Evolutionary conservation across 2,113 vertebrate genomes (phyloP), one percentile per base, ranked within the genome.

Genomic region (Antechinus flavipes): DNA sequence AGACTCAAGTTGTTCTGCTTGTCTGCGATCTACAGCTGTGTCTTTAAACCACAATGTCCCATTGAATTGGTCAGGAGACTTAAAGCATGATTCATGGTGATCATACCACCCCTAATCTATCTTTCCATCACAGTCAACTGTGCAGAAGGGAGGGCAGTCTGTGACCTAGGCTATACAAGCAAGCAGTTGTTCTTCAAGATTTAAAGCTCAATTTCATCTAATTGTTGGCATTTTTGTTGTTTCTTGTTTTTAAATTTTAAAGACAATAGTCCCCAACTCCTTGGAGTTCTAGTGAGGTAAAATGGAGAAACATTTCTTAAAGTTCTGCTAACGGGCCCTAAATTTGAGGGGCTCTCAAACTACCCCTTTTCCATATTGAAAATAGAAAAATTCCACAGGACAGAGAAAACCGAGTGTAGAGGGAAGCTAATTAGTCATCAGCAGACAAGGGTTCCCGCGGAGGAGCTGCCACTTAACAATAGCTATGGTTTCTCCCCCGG

Each of bases 71-170:
- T 94, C 93, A 90, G 94, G 35, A 92, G 55, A 30, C 92, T 76
- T 93, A 90, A 92, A 84, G 50, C 5, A 0, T 58, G 92, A 95
- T 68, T 95, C 95, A 96, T 2, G 30, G 46, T 58, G 68, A 23
- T 76, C 61, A 76, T 42, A n/a, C n/a, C 26, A 68, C 42, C 49
- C 90, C 91, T 92, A 93, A 94, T 94, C 93, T 68, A 8, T 68
- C 35, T 35, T 95, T 93, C 68, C 55, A 93, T 91, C 94, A 91
- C 92, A 91, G 58, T n/a, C n/a, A 54, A 30, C 46, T 58, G 68
- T 47, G 53, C 35, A 22, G 68, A 42, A 23, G 6, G 68, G 68
- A 42, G n/a, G n/a, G n/a, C 35, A 23, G n/a, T 84, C 2, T 84
- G n/a, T 42, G 68, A 42, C 19, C 68, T 84, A 84, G 22, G 68